These are phyloP conservation scores for Bufo bufo DNA, from an alignment of 2,113 vertebrate species.

Conservation along the genomic window DNA sequence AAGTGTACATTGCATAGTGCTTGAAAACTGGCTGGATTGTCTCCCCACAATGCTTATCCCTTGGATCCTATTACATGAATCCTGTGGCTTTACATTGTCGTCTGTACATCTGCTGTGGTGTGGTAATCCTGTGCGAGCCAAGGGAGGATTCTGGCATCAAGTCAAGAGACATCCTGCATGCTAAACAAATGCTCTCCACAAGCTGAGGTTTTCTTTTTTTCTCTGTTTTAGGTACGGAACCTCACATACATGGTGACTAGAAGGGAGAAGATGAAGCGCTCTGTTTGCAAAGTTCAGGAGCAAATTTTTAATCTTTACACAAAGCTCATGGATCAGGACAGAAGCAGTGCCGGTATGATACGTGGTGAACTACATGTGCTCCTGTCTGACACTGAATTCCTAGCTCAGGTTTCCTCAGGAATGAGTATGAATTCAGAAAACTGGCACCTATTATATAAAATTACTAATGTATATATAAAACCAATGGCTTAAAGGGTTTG, in stretches of 20 bases:
- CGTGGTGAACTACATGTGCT: background rate
- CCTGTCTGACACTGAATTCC: background rate
- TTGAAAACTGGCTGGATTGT: background rate
- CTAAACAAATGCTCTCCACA: background rate
- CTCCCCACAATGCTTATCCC: background rate
- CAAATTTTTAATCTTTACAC: slow-evolving; percentile 92
- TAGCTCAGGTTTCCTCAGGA: background rate
- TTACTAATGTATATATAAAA: too few species aligned
- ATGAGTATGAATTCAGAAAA: background rate
- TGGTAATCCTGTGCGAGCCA: slow-evolving; percentile 1
- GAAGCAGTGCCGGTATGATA: slow-evolving; percentile 79
- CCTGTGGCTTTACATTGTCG: slow-evolving; percentile 8
- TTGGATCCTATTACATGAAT: slow-evolving; percentile 26
- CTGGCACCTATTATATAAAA: background rate
- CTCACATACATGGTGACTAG: slow-evolving; percentile 98
- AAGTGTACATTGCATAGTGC: background rate
- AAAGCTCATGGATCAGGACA: slow-evolving; percentile 84
- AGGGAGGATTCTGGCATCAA: slow-evolving; percentile 24
- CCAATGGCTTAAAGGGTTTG: too few species aligned
- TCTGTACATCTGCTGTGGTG: slow-evolving; percentile 21
- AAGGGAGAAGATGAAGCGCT: slow-evolving; percentile 95
- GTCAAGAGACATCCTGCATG: slow-evolving; percentile 9
- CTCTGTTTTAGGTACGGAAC: slow-evolving; percentile 86
- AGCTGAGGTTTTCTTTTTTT: background rate
- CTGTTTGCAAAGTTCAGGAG: slow-evolving; percentile 91